phyloP scores from a whole-genome alignment of 1,140 invertebrate genomes.

The Calephelis nemesis region DNA sequence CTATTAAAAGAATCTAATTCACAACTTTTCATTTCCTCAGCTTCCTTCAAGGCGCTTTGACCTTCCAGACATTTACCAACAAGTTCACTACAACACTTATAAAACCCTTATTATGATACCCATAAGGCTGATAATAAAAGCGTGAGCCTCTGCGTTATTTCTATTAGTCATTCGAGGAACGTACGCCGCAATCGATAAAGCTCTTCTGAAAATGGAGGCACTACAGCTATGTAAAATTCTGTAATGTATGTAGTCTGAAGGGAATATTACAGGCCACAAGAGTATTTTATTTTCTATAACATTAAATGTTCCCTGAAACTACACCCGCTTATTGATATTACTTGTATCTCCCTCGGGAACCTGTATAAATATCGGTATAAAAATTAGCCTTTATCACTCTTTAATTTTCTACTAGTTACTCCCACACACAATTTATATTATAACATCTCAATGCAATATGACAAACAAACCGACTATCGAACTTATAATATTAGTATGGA shows the following conservation, averaged over 20 bases:
- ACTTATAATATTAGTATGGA: too few species aligned
- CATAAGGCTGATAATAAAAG: neutral
- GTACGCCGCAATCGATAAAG: conserved; percentile 51
- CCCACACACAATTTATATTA: too few species aligned
- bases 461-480: too few species aligned
- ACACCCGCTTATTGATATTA: too few species aligned
- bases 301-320: too few species aligned
- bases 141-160: neutral
- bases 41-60: conserved; percentile 35
- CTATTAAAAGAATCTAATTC: neutral
- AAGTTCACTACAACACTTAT: neutral
- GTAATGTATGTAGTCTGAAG: neutral
- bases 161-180: conserved; percentile 46
- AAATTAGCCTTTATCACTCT: too few species aligned
- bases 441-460: too few species aligned
- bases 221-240: conserved; percentile 29
- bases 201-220: conserved; percentile 29
- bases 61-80: conserved; percentile 24
- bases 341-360: too few species aligned
- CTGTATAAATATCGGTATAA: too few species aligned
- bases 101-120: neutral
- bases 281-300: too few species aligned
- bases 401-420: too few species aligned
- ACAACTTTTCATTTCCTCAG: conserved; percentile 26
- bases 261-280: too few species aligned